Evolutionary conservation across 2,888 invertebrate genomes (phyloP).

Genomic region (Hylaea fasciaria): DNA sequence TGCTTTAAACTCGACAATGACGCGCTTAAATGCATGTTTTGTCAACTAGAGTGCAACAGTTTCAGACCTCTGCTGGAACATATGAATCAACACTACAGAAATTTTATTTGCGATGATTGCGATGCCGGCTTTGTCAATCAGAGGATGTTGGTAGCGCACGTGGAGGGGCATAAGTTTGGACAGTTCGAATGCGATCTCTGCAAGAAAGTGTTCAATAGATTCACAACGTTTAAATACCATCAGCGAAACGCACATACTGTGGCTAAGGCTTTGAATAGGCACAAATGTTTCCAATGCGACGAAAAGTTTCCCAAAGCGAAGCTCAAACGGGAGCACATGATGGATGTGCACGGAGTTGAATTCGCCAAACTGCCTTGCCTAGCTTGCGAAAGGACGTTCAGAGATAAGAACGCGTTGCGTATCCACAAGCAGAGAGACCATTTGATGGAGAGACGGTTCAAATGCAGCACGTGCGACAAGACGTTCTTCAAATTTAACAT

Average conservation of each 20-base stretch:
- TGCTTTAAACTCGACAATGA: slow-evolving; percentile 60
- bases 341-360: slow-evolving; percentile 23
- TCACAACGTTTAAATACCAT: slow-evolving; percentile 70
- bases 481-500: slow-evolving; percentile 47
- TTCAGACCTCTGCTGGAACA: slow-evolving; percentile 61
- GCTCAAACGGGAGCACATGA: slow-evolving; percentile 42
- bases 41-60: slow-evolving; percentile 50
- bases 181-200: slow-evolving; percentile 67
- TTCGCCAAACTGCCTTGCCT: slow-evolving; percentile 45
- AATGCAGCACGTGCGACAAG: slow-evolving; percentile 52
- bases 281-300: slow-evolving; percentile 61
- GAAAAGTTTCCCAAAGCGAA: slow-evolving; percentile 47
- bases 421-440: slow-evolving; percentile 58
- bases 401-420: slow-evolving; percentile 41
- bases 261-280: slow-evolving; percentile 42
- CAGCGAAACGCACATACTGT: slow-evolving; percentile 65
- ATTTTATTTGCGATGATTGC: slow-evolving; percentile 59
- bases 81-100: slow-evolving; percentile 62
- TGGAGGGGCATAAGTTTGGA: slow-evolving; percentile 59
- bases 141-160: slow-evolving; percentile 55
- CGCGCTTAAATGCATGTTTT: slow-evolving; percentile 53
- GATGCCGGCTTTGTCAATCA: slow-evolving; percentile 58
- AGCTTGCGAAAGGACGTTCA: slow-evolving; percentile 55
- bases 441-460: slow-evolving; percentile 54
- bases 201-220: slow-evolving; percentile 72